Evolutionary conservation across 2,888 invertebrate species (phyloP), one percentile per base, ranked within the genome.

Genomic region (Micoletzkya japonica): DNA sequence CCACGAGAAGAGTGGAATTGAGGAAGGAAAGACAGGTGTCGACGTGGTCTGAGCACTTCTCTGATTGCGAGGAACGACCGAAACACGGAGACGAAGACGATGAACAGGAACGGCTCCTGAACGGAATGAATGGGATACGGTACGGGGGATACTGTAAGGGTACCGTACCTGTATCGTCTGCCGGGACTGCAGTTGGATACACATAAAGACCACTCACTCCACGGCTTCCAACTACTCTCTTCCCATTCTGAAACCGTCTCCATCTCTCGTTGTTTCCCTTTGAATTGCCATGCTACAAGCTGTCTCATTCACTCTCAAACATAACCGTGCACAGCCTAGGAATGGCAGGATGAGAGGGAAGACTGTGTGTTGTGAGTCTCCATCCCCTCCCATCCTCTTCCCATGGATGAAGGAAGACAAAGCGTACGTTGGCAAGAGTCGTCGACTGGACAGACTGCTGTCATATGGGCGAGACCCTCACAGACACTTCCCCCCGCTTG

Each of bases 171-270:
- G 60, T 34, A 60, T 50, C 70, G 59, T 52, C 60, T 36, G 3
- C 70, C 70, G 7, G 59, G 37, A 0, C 70, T 71, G 36, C 73
- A 73, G 28, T 73, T 70, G 30, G 54, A 34, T 17, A 72, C 58
- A 66, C 79, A 85, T n/a, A 72, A 57, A 34, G 82, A 80, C 84
- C 83, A 85, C 57, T 75, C 73, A 63, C 81, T 77, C 85, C 85
- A 85, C 17, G 72, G 69, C 28, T 80, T 74, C 83, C 83, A 84
- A 24, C 75, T 75, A 10, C 84, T 83, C 68, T 81, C 81, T 36
- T 72, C 73, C 44, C 73, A 61, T 64, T 79, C 78, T 79, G 73
- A 57, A 78, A 36, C 56, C n/a, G 20, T 4, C 14, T 59, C n/a
- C n/a, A n/a, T n/a, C n/a, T n/a, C n/a, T n/a, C n/a, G n/a, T n/a